Conservation (phyloP, 2,797 vertebrate species). For the Micropoecilia bifurca region DNA sequence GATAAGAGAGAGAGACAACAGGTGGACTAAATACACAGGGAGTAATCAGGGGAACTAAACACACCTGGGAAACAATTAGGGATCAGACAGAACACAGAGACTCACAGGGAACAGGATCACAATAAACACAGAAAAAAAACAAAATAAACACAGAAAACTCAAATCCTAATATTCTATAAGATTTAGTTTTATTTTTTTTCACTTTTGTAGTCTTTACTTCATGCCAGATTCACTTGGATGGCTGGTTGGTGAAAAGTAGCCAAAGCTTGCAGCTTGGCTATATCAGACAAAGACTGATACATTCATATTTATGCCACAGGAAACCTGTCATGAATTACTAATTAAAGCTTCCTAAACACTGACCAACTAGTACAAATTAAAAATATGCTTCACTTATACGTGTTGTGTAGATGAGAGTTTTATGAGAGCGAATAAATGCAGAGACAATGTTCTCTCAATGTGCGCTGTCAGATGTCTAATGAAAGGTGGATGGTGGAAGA, state of each 20-base stretch:
- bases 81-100: too few relatives aligned
- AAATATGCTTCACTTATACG: not conserved
- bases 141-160: too few relatives aligned
- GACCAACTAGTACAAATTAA: not conserved
- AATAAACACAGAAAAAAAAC: too few relatives aligned
- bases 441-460: not conserved
- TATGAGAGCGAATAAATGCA: not conserved
- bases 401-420: not conserved
- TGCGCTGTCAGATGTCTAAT: not conserved
- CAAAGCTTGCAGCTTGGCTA: not conserved
- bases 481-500: constrained; percentile 6
- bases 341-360: not conserved
- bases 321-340: not conserved
- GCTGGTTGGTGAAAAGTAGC: not conserved
- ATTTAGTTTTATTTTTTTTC: not conserved
- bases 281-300: too few relatives aligned
- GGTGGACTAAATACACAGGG: too few relatives aligned
- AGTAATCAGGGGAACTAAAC: too few relatives aligned
- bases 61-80: too few relatives aligned
- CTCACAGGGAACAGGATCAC: too few relatives aligned
- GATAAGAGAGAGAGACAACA: too few relatives aligned
- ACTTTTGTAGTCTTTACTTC: not conserved
- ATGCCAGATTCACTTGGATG: not conserved
- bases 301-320: not conserved
- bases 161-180: too few relatives aligned